Evolutionary conservation across 35 echinoderm and acorn worm genomes (phyloP).

Genomic region (Patiria miniata): DNA sequence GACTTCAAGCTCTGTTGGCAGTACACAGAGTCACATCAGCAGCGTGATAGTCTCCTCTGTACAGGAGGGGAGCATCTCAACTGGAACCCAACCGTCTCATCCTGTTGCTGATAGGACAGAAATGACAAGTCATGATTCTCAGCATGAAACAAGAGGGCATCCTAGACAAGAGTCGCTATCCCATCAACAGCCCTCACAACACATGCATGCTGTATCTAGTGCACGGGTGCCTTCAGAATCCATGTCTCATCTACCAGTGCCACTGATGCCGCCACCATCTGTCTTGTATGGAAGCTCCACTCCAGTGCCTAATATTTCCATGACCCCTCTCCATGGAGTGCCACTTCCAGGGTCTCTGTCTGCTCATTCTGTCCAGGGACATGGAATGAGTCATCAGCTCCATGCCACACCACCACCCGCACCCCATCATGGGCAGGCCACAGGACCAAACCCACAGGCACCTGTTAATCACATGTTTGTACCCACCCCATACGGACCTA

Average conservation of each 20-base stretch:
- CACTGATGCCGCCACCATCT: conserved; percentile 62
- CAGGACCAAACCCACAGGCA: conserved; percentile 49
- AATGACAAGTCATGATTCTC: neutral
- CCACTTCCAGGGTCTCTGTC: conserved; percentile 45
- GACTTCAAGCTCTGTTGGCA: neutral
- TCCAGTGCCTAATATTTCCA: conserved; percentile 39
- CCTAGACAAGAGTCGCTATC: neutral
- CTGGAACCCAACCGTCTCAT: neutral
- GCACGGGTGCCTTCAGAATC: conserved; percentile 41
- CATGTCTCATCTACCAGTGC: conserved; percentile 46
- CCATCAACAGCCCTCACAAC: neutral
- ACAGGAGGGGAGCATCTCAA: neutral
- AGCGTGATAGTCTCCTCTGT: neutral
- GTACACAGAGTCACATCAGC: neutral
- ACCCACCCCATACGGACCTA: conserved; percentile 68
- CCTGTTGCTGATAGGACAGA: neutral
- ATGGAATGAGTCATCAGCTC: conserved; percentile 32
- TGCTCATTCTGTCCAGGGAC: conserved; percentile 36
- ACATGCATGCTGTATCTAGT: neutral
- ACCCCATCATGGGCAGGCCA: conserved; percentile 40
- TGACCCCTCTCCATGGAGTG: conserved; percentile 53
- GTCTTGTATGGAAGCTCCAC: conserved; percentile 68
- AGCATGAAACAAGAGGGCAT: neutral
- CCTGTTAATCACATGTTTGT: conserved; percentile 75
- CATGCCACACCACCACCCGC: conserved; percentile 43